phyloP scores from a whole-genome alignment of 2,888 invertebrate species.

The Drosophila colorata region DNA sequence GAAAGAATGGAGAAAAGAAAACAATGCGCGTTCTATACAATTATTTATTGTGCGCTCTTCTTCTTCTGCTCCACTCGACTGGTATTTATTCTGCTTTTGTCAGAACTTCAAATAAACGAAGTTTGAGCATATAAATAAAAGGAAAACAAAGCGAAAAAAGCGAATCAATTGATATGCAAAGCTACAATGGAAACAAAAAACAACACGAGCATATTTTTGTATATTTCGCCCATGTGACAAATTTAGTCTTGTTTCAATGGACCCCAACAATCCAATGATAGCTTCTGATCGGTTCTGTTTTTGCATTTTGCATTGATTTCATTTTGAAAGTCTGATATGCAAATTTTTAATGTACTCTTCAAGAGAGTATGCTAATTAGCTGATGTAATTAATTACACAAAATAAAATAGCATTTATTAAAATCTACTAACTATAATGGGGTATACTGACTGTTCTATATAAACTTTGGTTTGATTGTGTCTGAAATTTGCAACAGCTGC shows the following conservation, averaged over 20 bases:
- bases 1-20: constrained; percentile 23
- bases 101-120: constrained; percentile 29
- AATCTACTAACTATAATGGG: no score
- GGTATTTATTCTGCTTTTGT: constrained; percentile 34
- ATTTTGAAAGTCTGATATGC: constrained; percentile 28
- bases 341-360: background rate
- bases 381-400: background rate
- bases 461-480: no score
- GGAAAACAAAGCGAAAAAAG: background rate
- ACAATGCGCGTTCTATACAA: constrained; percentile 54
- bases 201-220: constrained; percentile 1
- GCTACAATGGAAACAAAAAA: constrained; percentile 13
- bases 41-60: constrained; percentile 44
- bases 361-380: background rate
- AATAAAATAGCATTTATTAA: background rate
- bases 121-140: constrained; percentile 10
- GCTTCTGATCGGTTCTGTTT: constrained; percentile 19
- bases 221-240: constrained; percentile 36
- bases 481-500: no score
- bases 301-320: constrained; percentile 22
- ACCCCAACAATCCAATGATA: constrained; percentile 26
- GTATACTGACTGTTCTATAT: no score
- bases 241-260: constrained; percentile 30
- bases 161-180: constrained; percentile 53
- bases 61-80: constrained; percentile 23